Percentiles rank a stretch among this genome's conserved stretches.
phyloP scores from a whole-genome alignment of 2,113 vertebrate genomes.

The Callionymus lyra region DNA sequence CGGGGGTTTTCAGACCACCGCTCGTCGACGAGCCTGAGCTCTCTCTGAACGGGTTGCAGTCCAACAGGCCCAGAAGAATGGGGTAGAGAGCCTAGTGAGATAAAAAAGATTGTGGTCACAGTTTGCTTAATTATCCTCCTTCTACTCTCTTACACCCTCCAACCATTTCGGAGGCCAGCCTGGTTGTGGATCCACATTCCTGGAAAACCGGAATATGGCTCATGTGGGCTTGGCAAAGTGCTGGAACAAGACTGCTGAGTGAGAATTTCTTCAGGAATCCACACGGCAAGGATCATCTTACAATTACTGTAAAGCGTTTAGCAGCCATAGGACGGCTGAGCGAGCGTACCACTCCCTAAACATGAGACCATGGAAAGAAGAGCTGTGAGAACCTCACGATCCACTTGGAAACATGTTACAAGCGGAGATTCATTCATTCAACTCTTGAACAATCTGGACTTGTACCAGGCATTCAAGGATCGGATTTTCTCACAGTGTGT shows the following conservation, averaged over 20 bases:
- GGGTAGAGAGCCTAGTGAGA: constrained; percentile 64
- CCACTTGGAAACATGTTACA: constrained; percentile 40
- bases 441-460: constrained; percentile 11
- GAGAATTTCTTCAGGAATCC: constrained; percentile 52
- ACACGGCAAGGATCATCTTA: constrained; percentile 46
- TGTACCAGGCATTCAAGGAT: constrained; percentile 24
- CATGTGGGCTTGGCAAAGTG: constrained; percentile 49
- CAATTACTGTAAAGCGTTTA: constrained; percentile 19
- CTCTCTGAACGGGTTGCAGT: constrained; percentile 63
- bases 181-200: constrained; percentile 49
- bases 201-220: constrained; percentile 44
- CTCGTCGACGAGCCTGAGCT: constrained; percentile 4
- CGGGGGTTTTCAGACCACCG: constrained; percentile 33
- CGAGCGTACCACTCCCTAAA: constrained; percentile 11
- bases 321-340: constrained; percentile 3
- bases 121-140: too few species aligned
- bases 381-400: constrained; percentile 14
- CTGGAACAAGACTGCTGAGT: constrained; percentile 50
- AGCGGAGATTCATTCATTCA: constrained; percentile 17
- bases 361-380: constrained; percentile 30
- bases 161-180: constrained; percentile 34
- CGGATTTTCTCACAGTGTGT: constrained; percentile 11
- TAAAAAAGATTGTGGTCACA: too few species aligned
- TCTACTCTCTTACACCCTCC: constrained; percentile 44
- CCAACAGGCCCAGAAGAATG: constrained; percentile 61